A percentile compares a stretch with the other conserved stretches of the same genome.
Conservation (phyloP, 2,888 invertebrate species). For the Athrips mouffetella region DNA sequence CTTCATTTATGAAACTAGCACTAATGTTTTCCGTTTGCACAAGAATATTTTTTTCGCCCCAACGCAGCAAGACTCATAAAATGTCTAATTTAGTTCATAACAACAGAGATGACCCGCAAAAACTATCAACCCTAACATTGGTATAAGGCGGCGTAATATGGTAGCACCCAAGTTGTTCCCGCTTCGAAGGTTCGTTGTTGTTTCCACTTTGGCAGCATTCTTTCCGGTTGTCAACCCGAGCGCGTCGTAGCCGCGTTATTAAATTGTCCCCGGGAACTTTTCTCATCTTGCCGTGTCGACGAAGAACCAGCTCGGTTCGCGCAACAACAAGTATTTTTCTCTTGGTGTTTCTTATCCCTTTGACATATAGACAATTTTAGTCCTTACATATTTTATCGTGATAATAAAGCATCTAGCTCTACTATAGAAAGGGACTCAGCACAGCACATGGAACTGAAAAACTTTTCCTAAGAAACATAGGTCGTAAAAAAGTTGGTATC, state of each 20-base stretch:
- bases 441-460: no score
- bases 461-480: no score
- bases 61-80: not conserved
- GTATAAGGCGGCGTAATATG: constrained; percentile 19
- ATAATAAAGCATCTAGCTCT: no score
- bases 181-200: constrained; percentile 25
- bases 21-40: no score
- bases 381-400: no score
- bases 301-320: constrained; percentile 36
- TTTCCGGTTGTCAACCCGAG: constrained; percentile 39
- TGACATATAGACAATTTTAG: no score
- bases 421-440: no score
- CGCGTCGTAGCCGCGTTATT: constrained; percentile 56
- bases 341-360: no score
- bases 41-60: no score
- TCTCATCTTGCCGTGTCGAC: constrained; percentile 49
- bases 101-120: constrained; percentile 8
- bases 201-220: constrained; percentile 40
- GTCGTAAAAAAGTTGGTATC: no score
- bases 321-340: constrained; percentile 35
- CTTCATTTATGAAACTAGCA: no score
- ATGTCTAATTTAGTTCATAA: not conserved
- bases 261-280: constrained; percentile 67
- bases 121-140: constrained; percentile 15
- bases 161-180: constrained; percentile 18